phyloP scores from a whole-genome alignment of 2,113 vertebrate genomes.

The Bettongia penicillata region DNA sequence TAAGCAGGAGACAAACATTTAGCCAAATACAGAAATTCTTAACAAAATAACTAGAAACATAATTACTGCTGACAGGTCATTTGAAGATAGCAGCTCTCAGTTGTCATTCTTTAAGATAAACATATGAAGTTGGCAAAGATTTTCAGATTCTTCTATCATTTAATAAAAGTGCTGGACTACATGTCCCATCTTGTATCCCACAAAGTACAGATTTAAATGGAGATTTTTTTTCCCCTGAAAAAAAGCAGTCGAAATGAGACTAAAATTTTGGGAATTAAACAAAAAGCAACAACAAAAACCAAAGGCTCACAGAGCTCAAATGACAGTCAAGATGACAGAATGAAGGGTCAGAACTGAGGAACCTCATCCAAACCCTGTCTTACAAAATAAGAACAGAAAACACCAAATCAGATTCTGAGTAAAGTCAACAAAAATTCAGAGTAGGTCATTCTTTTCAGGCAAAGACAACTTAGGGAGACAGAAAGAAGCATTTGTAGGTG shows the following conservation, averaged over 20 bases:
- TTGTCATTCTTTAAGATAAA: conserved; percentile 45
- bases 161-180: conserved; percentile 47
- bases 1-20: background rate
- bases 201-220: background rate
- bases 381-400: background rate
- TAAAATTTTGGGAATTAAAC: background rate
- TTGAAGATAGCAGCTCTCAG: conserved; percentile 43
- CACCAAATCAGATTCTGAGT: background rate
- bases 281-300: background rate
- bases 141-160: conserved; percentile 37
- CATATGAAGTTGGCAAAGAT: conserved; percentile 12
- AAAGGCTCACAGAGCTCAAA: background rate
- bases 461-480: background rate
- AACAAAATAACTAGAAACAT: conserved; percentile 43
- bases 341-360: background rate
- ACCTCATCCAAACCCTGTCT: background rate
- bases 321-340: background rate
- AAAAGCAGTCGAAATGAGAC: background rate
- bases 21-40: conserved; percentile 1
- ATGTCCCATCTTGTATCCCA: background rate
- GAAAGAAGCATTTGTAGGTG: background rate
- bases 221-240: background rate
- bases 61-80: conserved; percentile 53
- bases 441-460: background rate
- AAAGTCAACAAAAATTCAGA: background rate